These are phyloP conservation scores for Drosophila carrolli DNA, from an alignment of 1,140 invertebrate species.

Conservation along the genomic window DNA sequence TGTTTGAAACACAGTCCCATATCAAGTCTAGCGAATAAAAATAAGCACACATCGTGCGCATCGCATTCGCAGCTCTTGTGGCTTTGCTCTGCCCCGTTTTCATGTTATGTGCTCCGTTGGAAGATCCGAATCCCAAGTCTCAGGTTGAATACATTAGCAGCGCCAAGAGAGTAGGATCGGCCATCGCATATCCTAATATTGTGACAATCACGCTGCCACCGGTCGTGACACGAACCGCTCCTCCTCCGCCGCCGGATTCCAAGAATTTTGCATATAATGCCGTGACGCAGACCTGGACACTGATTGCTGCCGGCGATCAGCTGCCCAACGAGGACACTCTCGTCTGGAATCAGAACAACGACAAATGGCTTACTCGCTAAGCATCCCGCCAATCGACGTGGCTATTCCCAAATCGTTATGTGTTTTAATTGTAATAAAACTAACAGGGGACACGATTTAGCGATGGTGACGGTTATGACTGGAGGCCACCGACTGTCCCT, in stretches of 20 bases:
- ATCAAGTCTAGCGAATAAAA: background rate
- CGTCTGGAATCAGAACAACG: slow-evolving; percentile 78
- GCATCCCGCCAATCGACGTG: background rate
- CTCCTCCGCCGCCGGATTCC: slow-evolving; percentile 50
- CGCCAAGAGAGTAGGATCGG: slow-evolving; percentile 13
- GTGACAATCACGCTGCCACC: slow-evolving; percentile 65
- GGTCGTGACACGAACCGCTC: slow-evolving; percentile 59
- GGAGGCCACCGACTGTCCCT: slow-evolving; percentile 42
- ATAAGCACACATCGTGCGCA: no score
- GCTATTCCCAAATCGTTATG: background rate
- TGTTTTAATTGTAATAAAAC: slow-evolving; percentile 23
- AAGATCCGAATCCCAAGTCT: slow-evolving; percentile 67
- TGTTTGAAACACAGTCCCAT: background rate
- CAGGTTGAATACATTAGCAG: slow-evolving; percentile 72
- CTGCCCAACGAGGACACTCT: slow-evolving; percentile 56
- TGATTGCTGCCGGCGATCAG: slow-evolving; percentile 47
- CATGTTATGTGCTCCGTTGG: slow-evolving; percentile 18
- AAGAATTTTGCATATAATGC: slow-evolving; percentile 75
- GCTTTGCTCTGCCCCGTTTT: slow-evolving; percentile 11
- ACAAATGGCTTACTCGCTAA: slow-evolving; percentile 71
- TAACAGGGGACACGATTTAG: slow-evolving; percentile 7
- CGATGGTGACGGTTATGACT: slow-evolving; percentile 48
- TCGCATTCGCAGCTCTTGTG: slow-evolving; percentile 27
- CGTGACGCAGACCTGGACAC: slow-evolving; percentile 60
- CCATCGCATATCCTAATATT: slow-evolving; percentile 40